A percentile compares a stretch with the other conserved stretches of the same genome.
These are phyloP conservation scores for Rhinolophus ferrumequinum DNA, from an alignment of 2,113 vertebrate species.

Conservation along the genomic window DNA sequence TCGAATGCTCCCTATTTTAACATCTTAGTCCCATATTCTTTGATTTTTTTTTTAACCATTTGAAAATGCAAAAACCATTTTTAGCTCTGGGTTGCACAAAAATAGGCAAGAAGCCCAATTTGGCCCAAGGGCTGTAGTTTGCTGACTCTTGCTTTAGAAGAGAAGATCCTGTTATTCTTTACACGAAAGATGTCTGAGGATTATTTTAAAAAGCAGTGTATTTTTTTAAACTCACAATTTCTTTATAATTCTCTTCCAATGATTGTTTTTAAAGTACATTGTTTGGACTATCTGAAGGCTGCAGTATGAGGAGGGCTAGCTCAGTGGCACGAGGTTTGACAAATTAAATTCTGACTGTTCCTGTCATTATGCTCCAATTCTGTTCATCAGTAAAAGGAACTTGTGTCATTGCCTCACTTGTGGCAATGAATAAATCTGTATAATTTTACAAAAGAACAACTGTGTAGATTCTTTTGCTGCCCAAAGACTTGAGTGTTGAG, in stretches of 20 bases:
- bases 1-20: too few relatives aligned
- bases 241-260: conserved; percentile 70
- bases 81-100: conserved; percentile 15
- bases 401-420: conserved; percentile 57
- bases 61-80: background rate
- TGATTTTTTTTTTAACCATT: background rate
- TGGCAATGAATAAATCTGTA: conserved; percentile 65
- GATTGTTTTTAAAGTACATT: conserved; percentile 54
- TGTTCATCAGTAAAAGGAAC: conserved; percentile 55
- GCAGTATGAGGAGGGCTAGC: conserved; percentile 27
- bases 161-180: conserved; percentile 68
- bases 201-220: conserved; percentile 54
- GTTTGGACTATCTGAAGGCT: conserved; percentile 51
- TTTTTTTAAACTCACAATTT: conserved; percentile 71
- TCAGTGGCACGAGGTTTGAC: conserved; percentile 64
- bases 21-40: background rate
- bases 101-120: background rate
- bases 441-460: conserved; percentile 61
- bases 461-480: background rate
- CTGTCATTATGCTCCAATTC: conserved; percentile 69
- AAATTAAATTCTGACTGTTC: conserved; percentile 71
- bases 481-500: conserved; percentile 52
- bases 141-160: conserved; percentile 43
- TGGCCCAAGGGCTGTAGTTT: background rate
- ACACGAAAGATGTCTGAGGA: conserved; percentile 45